Conservation (phyloP, 2,797 vertebrate species). For the Austrolebias charrua region DNA sequence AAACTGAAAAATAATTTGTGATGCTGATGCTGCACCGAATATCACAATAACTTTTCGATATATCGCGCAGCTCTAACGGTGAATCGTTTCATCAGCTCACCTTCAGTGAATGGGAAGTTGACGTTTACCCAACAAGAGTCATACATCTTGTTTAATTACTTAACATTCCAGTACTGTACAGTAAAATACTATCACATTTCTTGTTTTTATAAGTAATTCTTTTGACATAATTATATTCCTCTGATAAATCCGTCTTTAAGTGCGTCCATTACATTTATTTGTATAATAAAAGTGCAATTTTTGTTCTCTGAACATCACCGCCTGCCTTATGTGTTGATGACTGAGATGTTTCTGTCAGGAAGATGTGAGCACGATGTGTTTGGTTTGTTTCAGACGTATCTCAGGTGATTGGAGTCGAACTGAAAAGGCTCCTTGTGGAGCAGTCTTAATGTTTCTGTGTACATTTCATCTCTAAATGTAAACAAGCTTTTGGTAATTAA, state of each 20-base stretch:
- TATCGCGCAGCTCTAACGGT: not conserved
- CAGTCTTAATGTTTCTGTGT: conserved; percentile 28
- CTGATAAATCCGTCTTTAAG: too few relatives aligned
- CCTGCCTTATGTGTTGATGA: conserved; percentile 63
- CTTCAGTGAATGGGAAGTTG: not conserved
- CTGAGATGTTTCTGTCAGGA: conserved; percentile 27
- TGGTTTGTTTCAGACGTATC: conserved; percentile 71
- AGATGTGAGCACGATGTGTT: conserved; percentile 42
- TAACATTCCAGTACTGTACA: conserved; percentile 17
- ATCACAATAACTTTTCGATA: too few relatives aligned
- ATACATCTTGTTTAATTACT: not conserved
- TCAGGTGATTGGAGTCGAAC: conserved; percentile 70
- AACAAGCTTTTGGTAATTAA: conserved; percentile 55
- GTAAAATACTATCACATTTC: conserved; percentile 17
- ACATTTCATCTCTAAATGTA: conserved; percentile 54
- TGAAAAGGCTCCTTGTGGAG: conserved; percentile 36
- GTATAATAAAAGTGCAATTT: not conserved
- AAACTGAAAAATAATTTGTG: not conserved
- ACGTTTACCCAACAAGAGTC: too few relatives aligned
- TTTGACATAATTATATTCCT: too few relatives aligned
- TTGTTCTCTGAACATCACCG: conserved; percentile 35
- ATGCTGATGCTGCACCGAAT: not conserved
- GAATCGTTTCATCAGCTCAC: not conserved
- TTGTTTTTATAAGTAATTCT: conserved; percentile 5
- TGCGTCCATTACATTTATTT: too few relatives aligned